Percentiles rank a stretch among this genome's conserved stretches.
Evolutionary conservation across 2,113 vertebrate genomes (phyloP).

Genomic region (Daboia siamensis): DNA sequence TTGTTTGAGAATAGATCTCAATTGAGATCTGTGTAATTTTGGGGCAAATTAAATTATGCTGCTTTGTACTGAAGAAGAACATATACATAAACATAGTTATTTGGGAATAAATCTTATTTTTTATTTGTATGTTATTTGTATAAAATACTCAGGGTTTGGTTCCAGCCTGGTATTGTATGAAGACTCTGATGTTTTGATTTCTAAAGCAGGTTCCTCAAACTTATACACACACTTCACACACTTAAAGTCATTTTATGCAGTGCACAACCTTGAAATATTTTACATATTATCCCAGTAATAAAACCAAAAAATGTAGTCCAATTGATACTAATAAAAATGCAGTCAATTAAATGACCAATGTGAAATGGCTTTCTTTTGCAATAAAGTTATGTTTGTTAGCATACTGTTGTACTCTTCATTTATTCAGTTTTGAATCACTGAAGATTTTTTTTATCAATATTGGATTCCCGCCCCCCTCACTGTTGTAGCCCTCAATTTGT

Average conservation of each 20-base stretch:
- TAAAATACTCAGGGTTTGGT: background rate
- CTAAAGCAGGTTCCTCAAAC: background rate
- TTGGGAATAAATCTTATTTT: background rate
- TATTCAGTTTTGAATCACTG: background rate
- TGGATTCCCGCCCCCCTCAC: too few species aligned
- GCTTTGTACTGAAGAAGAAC: background rate
- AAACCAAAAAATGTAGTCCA: background rate
- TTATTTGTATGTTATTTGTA: background rate
- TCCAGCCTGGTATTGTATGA: background rate
- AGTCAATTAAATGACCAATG: background rate
- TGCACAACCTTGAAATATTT: background rate
- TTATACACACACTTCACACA: background rate
- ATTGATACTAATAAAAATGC: background rate
- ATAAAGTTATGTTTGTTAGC: background rate
- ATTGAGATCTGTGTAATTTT: background rate
- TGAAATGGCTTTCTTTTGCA: background rate
- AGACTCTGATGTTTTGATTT: background rate
- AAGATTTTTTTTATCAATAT: background rate
- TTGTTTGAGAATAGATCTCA: background rate
- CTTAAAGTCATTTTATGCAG: background rate
- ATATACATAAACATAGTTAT: background rate
- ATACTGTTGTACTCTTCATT: background rate
- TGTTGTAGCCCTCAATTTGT: background rate
- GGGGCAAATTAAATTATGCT: background rate
- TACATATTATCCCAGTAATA: background rate